Conservation (phyloP, 2,113 vertebrate genomes). For the Passer montanus region DNA sequence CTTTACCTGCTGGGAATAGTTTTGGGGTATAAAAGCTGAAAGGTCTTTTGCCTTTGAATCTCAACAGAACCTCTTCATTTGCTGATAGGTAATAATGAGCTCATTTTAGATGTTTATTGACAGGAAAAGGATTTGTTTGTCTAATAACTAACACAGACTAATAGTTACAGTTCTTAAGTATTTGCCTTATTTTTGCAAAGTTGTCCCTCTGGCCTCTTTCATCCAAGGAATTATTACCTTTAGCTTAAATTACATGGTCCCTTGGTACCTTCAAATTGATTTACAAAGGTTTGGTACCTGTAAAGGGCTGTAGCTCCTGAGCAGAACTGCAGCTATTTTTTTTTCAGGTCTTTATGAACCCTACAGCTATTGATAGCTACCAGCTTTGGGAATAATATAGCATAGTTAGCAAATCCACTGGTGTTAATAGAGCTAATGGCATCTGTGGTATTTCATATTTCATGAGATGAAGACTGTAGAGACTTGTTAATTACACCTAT, state of each 20-base stretch:
- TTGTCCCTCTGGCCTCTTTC: not conserved
- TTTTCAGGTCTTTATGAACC: not conserved
- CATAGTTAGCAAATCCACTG: not conserved
- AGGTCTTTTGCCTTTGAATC: not conserved
- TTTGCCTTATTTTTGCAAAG: not conserved
- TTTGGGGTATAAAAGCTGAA: not conserved
- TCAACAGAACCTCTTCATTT: not conserved
- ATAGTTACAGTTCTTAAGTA: accelerated
- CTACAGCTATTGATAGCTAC: not conserved
- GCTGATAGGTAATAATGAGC: not conserved
- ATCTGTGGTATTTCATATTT: not conserved
- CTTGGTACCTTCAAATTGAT: not conserved
- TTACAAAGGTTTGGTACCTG: not conserved
- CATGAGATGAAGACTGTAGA: not conserved
- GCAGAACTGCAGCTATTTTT: not conserved
- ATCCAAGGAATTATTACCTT: not conserved
- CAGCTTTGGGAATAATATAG: not conserved
- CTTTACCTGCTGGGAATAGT: not conserved
- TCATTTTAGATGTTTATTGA: not conserved
- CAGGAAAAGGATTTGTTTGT: not conserved
- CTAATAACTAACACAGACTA: not conserved
- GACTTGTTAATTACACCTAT: not conserved
- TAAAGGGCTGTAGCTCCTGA: not conserved
- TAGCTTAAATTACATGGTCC: not conserved
- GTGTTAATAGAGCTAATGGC: not conserved